Percentiles rank a stretch among this genome's conserved stretches.
Evolutionary conservation across 2,797 vertebrate species (phyloP).

Genomic region (Anolis apletophallus): DNA sequence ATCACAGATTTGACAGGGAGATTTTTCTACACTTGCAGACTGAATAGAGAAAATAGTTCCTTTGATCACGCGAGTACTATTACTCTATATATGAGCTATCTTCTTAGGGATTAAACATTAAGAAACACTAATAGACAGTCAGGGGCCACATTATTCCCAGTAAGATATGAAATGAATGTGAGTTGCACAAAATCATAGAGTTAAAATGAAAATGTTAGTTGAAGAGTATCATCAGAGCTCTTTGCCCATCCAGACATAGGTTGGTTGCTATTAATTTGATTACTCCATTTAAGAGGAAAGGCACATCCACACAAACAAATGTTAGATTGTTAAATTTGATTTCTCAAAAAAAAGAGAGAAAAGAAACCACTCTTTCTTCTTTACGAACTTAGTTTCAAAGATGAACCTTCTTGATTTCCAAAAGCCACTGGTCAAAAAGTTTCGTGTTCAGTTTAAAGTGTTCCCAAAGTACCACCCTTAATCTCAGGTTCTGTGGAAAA

Average conservation of each 20-base stretch:
- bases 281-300: slow-evolving; percentile 23
- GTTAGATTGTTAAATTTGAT: slow-evolving; percentile 24
- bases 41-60: background rate
- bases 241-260: background rate
- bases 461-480: background rate
- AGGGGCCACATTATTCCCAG: slow-evolving; percentile 25
- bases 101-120: slow-evolving; percentile 11
- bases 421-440: slow-evolving; percentile 9
- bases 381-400: background rate
- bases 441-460: background rate
- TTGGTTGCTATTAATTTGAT: slow-evolving; percentile 33
- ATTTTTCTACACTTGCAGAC: background rate
- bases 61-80: background rate
- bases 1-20: background rate
- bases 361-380: background rate
- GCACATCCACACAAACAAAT: background rate
- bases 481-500: background rate
- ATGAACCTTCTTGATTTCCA: slow-evolving; percentile 12
- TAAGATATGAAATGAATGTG: slow-evolving; percentile 31
- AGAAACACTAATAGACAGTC: slow-evolving; percentile 19
- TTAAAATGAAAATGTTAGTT: slow-evolving; percentile 26
- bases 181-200: background rate
- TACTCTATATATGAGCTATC: slow-evolving; percentile 24
- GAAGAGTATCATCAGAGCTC: slow-evolving; percentile 10
- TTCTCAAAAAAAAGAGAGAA: background rate